phyloP scores from a whole-genome alignment of 2,113 vertebrate genomes.

The Stigmatopora argus region DNA sequence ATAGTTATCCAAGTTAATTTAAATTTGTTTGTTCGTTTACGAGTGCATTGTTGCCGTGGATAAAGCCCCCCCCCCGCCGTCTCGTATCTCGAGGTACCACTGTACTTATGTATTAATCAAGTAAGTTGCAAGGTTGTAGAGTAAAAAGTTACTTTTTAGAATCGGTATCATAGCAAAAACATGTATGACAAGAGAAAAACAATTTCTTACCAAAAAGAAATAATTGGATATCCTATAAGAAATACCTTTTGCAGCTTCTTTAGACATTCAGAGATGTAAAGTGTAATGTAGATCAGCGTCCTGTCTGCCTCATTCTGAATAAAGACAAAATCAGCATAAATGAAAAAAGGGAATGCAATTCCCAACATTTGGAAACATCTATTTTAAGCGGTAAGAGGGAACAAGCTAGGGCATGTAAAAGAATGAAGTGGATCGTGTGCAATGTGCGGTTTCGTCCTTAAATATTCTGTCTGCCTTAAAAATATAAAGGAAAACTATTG shows the following conservation, averaged over 20 bases:
- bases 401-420: constrained; percentile 52
- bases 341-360: not conserved
- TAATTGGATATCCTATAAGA: no score
- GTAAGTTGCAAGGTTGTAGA: no score
- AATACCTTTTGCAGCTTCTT: constrained; percentile 96
- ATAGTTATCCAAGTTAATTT: no score
- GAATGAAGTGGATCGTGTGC: constrained; percentile 14
- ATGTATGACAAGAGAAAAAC: no score
- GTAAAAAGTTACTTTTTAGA: no score
- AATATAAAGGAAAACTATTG: not conserved
- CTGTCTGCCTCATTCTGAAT: constrained; percentile 93
- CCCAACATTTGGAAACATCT: not conserved
- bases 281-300: constrained; percentile 93
- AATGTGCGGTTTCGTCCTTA: not conserved
- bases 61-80: no score
- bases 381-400: not conserved
- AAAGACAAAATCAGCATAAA: not conserved
- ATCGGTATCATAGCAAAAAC: no score
- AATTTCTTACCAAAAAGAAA: no score
- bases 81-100: no score
- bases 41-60: no score
- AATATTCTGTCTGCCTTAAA: not conserved
- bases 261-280: constrained; percentile 97
- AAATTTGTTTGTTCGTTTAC: no score
- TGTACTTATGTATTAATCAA: no score